phyloP scores from a whole-genome alignment of 1,140 invertebrate genomes.

The Notospermus geniculatus region DNA sequence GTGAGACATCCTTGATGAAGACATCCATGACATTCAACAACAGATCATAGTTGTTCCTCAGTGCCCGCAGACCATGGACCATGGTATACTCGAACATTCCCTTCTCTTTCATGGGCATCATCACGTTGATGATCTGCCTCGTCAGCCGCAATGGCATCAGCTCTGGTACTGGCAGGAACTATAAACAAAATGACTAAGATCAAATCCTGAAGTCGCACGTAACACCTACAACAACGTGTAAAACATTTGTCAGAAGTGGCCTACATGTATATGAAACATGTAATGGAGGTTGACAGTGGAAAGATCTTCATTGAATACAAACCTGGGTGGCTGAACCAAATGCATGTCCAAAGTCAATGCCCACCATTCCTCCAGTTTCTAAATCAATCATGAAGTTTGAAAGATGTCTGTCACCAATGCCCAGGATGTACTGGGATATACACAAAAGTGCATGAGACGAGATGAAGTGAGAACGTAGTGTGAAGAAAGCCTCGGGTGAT shows the following conservation, averaged over 20 bases:
- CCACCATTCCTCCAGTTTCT: slow-evolving; percentile 65
- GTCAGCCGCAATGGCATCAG: slow-evolving; percentile 75
- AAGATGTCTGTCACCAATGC: slow-evolving; percentile 78
- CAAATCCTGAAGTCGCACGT: too few relatives aligned
- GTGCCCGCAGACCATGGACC: slow-evolving; percentile 62
- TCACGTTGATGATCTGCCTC: slow-evolving; percentile 67
- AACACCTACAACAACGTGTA: too few relatives aligned
- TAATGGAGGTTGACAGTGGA: too few relatives aligned
- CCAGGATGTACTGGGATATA: slow-evolving; percentile 50
- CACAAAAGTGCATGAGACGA: slow-evolving; percentile 43
- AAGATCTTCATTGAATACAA: background rate
- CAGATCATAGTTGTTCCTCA: slow-evolving; percentile 61
- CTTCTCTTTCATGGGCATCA: slow-evolving; percentile 65
- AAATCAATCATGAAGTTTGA: slow-evolving; percentile 67
- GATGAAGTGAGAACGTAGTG: slow-evolving; percentile 40
- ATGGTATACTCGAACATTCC: slow-evolving; percentile 67
- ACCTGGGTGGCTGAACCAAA: slow-evolving; percentile 68
- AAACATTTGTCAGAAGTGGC: too few relatives aligned
- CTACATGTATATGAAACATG: too few relatives aligned
- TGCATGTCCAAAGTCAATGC: slow-evolving; percentile 76
- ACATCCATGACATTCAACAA: slow-evolving; percentile 69
- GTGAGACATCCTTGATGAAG: slow-evolving; percentile 71
- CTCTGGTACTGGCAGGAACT: slow-evolving; percentile 67
- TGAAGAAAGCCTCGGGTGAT: slow-evolving; percentile 52
- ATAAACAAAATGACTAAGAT: too few relatives aligned